Evolutionary conservation across 2,888 invertebrate genomes (phyloP), one percentile per base, ranked within the genome.

Genomic region (Diarsia dahlii): DNA sequence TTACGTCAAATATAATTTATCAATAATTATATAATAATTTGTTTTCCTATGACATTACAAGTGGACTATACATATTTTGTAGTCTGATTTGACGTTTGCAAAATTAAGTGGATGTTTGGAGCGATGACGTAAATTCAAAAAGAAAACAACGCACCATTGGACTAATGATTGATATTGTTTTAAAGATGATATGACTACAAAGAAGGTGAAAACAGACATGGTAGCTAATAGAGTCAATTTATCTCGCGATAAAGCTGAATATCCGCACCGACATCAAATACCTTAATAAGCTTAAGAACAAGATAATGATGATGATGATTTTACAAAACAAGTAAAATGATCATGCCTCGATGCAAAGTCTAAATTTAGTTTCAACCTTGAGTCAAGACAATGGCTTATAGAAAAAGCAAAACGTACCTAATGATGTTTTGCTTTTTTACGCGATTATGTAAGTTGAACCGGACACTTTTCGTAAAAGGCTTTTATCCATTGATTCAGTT

Each of bases 1-100:
- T 71, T 39, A 56, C 39, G 56, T 64, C 15, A 80, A 71, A 4
- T 56, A n/a, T 28, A 71, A 71, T 4, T 2, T 56, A n/a, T 28
- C 8, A 50, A 58, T 28, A 12, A 15, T 69, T 69, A 69, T 23
- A 6, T 60, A 48, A 48, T 48, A 13, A 8, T 39, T 18, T 50
- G n/a, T 60, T 69, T 69, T 20, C 23, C 39, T 13, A 34, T 20
- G n/a, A 15, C 18, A 65, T 28, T 52, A 12, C 34, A 39, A 23
- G 23, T 56, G 18, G 28, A 18, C 10, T 54, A 9, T 20, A 15
- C 9, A 28, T 46, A 23, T 1, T 20, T 34, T 46, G 4, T 34
- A 34, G 34, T 13, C n/a, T 18, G 3, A n/a, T 34, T 9, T 46
- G 34, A 13, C 1, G 34, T 54, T 34, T 18, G n/a, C 8, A 48